Evolutionary conservation across 2,888 invertebrate genomes (phyloP), one percentile per base, ranked within the genome.

Genomic region (Phrixothrix hirtus): DNA sequence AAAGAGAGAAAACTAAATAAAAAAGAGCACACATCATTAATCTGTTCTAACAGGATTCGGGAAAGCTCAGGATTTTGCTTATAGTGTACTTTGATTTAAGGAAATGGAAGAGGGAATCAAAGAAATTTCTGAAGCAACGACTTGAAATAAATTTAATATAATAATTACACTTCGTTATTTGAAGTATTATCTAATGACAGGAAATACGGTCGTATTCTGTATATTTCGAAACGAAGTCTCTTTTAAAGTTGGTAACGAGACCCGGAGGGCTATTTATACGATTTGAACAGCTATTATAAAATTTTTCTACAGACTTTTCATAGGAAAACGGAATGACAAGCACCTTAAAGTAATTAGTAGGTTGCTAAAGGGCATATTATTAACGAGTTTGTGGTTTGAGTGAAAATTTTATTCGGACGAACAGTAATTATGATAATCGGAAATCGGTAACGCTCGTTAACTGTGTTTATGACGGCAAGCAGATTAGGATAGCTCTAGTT

Each of bases 21-120:
- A 61, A 62, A 61, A 62, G 59, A 61, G 62, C 63, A 64, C 63
- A 64, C 64, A 63, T 64, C 66, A 61, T 63, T 65, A 64, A 66
- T 66, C 63, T 64, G 58, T 62, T 62, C 63, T 61, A 62, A 57
- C 59, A 56, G 64, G 58, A 61, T 63, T 63, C 45, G 31, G 36
- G 41, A 42, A 53, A 47, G 36, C 37, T 36, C 31, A 30, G 45
- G 15, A 45, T 45, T 50, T 38, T 44, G 14, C 36, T 37, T 30
- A 29, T 34, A 30, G 25, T 27, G 35, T 25, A 35, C 52, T 37
- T 32, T 41, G 43, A 48, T 54, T 48, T 41, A 32, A 17, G 16
- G 29, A 25, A 38, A 29, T 15, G 27, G 15, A 46, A 41, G 39
- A 30, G 36, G 34, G 32, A 45, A 13, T 39, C 42, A 49, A 34